Base-by-base conservation (phyloP, 1,140 invertebrate genomes). In the Theocolax elegans region DNA sequence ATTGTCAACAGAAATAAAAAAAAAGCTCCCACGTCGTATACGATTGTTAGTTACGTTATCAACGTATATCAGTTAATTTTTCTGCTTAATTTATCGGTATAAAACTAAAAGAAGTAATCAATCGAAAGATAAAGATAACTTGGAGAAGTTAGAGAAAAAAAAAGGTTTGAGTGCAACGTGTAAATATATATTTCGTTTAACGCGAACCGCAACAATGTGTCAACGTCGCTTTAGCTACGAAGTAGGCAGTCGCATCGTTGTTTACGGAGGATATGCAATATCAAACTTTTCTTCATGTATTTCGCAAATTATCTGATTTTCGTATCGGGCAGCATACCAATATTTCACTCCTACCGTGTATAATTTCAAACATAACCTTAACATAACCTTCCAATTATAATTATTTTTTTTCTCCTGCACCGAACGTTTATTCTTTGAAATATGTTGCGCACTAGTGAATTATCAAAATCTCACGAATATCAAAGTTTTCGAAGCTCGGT, bases 401-500 rank as follows among this genome's bases (percentile, higher is more conserved):
- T n/a, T n/a, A n/a, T n/a, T n/a, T n/a, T n/a, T n/a, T n/a, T n/a
- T n/a, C n/a, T n/a, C n/a, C n/a, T n/a, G n/a, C n/a, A n/a, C n/a
- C n/a, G n/a, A n/a, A n/a, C n/a, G n/a, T n/a, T n/a, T n/a, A n/a
- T n/a, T n/a, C n/a, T n/a, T n/a, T n/a, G 3, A 46, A 63, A 56
- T 6, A 92, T 92, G 91, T 89, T 89, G 85, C 89, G 85, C 75
- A 75, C 89, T 31, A 92, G 91, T 83, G 90, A 94, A 74, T 85
- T 93, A 71, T 91, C 92, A 8, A 89, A 90, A 77, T 93, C 92
- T 13, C 88, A 89, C 75, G 95, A 96, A 84, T 96, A 96, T 86
- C 85, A 91, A 54, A 95, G 94, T 85, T 96, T 96, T 83, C 88
- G 94, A 67, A 93, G 93, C 80, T 93, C 90, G 69, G 89, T 96